A percentile compares a stretch with the other conserved stretches of the same genome.
Conservation (phyloP, 2,797 vertebrate species). For the Acrossocheilus fasciatus region DNA sequence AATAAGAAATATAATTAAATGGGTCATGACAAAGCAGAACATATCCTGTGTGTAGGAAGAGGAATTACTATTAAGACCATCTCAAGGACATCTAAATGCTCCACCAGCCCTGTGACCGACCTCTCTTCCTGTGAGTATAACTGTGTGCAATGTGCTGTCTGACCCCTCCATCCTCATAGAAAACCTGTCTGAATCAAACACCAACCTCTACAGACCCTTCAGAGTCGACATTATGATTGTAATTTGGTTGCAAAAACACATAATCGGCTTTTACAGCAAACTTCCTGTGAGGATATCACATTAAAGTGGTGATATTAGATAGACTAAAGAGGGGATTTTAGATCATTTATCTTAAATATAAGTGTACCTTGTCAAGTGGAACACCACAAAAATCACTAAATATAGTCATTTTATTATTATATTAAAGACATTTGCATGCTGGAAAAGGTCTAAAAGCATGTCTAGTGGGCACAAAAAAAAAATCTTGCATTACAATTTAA, state of each 20-base stretch:
- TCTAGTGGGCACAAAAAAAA: background rate
- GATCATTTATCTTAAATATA: background rate
- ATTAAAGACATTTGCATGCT: background rate
- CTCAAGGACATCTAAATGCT: slow-evolving; percentile 48
- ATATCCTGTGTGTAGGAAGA: slow-evolving; percentile 36
- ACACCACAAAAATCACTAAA: background rate
- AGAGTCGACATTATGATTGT: background rate
- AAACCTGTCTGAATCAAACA: background rate
- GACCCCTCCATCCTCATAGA: slow-evolving; percentile 64
- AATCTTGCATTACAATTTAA: slow-evolving; percentile 1
- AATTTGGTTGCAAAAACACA: background rate
- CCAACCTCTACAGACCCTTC: background rate
- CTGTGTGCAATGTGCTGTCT: slow-evolving; percentile 72
- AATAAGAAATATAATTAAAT: slow-evolving; percentile 30
- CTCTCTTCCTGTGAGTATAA: slow-evolving; percentile 69
- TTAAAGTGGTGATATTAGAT: background rate
- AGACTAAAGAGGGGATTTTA: background rate
- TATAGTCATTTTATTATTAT: background rate
- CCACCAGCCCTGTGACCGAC: slow-evolving; percentile 50
- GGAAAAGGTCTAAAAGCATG: background rate
- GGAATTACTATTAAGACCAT: slow-evolving; percentile 30
- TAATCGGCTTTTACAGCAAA: background rate
- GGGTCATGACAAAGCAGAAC: slow-evolving; percentile 26
- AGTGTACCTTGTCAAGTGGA: background rate
- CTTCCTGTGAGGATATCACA: background rate